Base-by-base conservation (phyloP, 1,140 invertebrate genomes). In the Melitaea cinxia region DNA sequence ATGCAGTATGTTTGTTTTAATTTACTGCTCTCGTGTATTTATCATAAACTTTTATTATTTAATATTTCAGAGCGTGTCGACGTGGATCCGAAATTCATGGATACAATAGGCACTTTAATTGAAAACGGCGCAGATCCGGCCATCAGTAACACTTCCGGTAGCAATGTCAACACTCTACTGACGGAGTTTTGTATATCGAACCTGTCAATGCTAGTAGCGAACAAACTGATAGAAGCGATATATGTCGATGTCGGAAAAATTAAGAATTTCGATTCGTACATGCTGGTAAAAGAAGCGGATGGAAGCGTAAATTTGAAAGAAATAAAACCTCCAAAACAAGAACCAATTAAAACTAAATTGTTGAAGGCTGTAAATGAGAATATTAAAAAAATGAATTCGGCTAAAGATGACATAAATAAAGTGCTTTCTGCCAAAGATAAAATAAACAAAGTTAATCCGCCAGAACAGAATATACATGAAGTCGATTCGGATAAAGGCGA, bases 191-290 rank as follows among this genome's bases (percentile, higher is more conserved):
- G 74, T 33, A 70, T 72, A 0, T 23, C 35, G 1, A 68, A 78
- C 0, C 17, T 88, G 5, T 81, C 82, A 0, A 65, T 78, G 56
- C 19, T 85, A 0, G 71, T 89, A 21, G 80, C 78, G 1, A 85
- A 82, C 33, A 82, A 80, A 54, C 7, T 86, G 1, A 70, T 75
- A 0, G 54, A 66, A 0, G 12, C 67, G 0, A 78, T 77, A 9
- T 77, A 65, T 23, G 60, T 68, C 7, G 60, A 70, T 10, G 63
- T 45, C 0, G 60, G 72, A 12, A 35, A 9, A 0, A 14, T 62
- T 0, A 68, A 65, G 5, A 72, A 68, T 7, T 74, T 66, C 15
- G 70, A 77, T 7, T 49, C 64, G 0, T 71, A 73, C 21, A 85
- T 85, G 71, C 62, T 86, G 0, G n/a, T 80, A 0, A 84, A 74